Base-by-base conservation (phyloP, 2,888 invertebrate species). In the Diaperis boleti region DNA sequence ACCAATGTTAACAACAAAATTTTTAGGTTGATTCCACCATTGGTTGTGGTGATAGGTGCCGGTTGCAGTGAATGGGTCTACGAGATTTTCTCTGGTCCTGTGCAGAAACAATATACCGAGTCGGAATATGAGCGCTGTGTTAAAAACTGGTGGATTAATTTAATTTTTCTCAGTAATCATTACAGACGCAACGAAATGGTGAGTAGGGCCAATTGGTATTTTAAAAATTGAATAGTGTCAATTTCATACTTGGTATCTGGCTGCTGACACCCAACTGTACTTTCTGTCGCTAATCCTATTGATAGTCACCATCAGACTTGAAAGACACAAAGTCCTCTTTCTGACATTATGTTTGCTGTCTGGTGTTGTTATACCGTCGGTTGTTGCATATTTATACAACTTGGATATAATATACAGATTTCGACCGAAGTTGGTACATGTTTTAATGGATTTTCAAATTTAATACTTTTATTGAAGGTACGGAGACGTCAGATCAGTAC, bases 351-450 rank as follows among this genome's bases (percentile, higher is more conserved):
- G 37, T 49, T 14, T 70, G 3, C 0, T 60, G 2, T 42, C 67
- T n/a, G 70, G 67, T 8, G 62, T 72, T 10, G 31, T 67, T 29
- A 67, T 71, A 49, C 70, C 68, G 17, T 44, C 44, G 6, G 10
- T 67, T 2, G 57, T 71, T 14, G 37, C 66, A 2, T 72, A 70
- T 56, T 37, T 62, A 15, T 69, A 71, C 33, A 35, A 70, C 39
- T 64, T 69, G 31, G 72, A 73, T 54, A 49, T 69, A 2, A 69
- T 72, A 17, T 73, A 55, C 41, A 63, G 69, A 22, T 35, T 73
- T 5, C 68, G 62, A 5, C 73, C 73, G 54, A 70, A 72, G 73
- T 73, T 60, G 66, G 70, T 67, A 62, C 37, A 14, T 3, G 8
- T 50, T 33, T 33, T n/a, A n/a, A n/a, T n/a, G n/a, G n/a, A n/a